A percentile compares a stretch with the other conserved stretches of the same genome.
Conservation (phyloP, 2,888 invertebrate species). For the Drosophila colorata region DNA sequence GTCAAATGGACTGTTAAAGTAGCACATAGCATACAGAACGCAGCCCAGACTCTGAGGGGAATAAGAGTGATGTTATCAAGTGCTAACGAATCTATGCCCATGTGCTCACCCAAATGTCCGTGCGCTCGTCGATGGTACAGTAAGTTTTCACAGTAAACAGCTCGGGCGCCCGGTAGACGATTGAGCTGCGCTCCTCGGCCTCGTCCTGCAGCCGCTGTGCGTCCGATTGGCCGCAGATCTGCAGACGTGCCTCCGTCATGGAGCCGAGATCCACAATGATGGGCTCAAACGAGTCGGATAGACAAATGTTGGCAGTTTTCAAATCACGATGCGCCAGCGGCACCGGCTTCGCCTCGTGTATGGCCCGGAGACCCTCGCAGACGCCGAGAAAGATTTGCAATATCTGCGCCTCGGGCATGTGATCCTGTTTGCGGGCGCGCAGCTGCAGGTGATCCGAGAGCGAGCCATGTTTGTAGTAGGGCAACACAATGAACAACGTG, state of each 20-base stretch:
- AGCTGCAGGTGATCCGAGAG: conserved; percentile 89
- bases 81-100: too few relatives aligned
- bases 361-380: conserved; percentile 90
- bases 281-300: conserved; percentile 90
- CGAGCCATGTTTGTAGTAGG: conserved; percentile 92
- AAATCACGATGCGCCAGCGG: conserved; percentile 93
- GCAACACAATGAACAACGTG: conserved; percentile 90
- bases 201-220: conserved; percentile 91
- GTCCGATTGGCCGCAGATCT: conserved; percentile 88
- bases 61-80: not conserved
- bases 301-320: conserved; percentile 93
- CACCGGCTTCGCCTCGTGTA: conserved; percentile 90
- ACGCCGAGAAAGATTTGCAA: conserved; percentile 90
- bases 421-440: conserved; percentile 87
- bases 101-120: conserved; percentile 91
- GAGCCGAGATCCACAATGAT: conserved; percentile 94
- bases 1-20: conserved; percentile 94
- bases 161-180: conserved; percentile 95
- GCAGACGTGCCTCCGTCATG: conserved; percentile 88
- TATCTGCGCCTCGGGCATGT: conserved; percentile 88
- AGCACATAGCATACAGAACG: conserved; percentile 93
- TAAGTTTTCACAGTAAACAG: conserved; percentile 93
- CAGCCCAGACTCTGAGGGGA: conserved; percentile 92
- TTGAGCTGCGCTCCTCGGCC: conserved; percentile 93
- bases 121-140: conserved; percentile 92